A percentile compares a stretch with the other conserved stretches of the same genome.
Conservation (phyloP, 2,797 vertebrate genomes). For the Aldrovandia affinis region DNA sequence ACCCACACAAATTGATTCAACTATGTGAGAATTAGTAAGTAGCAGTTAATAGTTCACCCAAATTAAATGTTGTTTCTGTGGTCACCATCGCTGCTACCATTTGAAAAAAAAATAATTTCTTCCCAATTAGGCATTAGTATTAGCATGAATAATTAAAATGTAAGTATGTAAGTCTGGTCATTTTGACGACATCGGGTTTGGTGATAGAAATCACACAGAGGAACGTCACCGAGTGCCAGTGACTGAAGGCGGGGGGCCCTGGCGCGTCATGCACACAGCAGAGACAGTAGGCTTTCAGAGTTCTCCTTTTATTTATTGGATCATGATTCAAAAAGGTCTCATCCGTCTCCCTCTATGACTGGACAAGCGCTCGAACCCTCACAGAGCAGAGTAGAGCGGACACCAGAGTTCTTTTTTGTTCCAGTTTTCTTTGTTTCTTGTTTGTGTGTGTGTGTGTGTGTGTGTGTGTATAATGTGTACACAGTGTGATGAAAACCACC, state of each 20-base stretch:
- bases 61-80: not conserved
- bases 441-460: too few species aligned
- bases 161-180: too few species aligned
- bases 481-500: not conserved
- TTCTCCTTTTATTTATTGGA: conserved; percentile 9
- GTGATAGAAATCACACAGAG: not conserved
- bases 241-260: not conserved
- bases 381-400: not conserved
- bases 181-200: not conserved
- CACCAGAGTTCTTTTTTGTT: not conserved
- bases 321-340: not conserved
- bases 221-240: too few species aligned
- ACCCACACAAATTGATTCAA: not conserved
- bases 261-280: not conserved
- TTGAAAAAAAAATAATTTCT: too few species aligned
- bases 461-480: too few species aligned
- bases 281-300: not conserved
- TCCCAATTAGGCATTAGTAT: too few species aligned
- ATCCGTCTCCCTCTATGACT: not conserved
- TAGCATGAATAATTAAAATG: not conserved
- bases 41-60: not conserved
- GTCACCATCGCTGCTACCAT: not conserved
- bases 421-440: not conserved
- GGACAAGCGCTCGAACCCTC: too few species aligned
- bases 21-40: not conserved